A percentile compares a stretch with the other conserved stretches of the same genome.
Evolutionary conservation across 2,888 invertebrate species (phyloP).

Genomic region (Rosalia funebris): DNA sequence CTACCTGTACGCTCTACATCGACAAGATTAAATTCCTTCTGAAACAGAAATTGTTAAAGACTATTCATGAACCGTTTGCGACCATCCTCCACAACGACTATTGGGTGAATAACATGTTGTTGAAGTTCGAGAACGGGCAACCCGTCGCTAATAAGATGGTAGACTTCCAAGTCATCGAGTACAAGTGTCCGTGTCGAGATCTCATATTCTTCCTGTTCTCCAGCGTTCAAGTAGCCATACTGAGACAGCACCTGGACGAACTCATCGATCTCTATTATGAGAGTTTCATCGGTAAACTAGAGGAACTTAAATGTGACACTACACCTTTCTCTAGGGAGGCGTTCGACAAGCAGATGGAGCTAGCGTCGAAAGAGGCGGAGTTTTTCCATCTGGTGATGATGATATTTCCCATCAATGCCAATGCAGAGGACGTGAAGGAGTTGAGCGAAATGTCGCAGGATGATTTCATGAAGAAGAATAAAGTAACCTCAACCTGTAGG

Average conservation of each 20-base stretch:
- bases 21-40: not conserved
- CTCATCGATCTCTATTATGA: slow-evolving; percentile 34
- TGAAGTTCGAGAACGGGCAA: slow-evolving; percentile 29
- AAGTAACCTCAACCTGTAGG: not conserved
- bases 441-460: not conserved
- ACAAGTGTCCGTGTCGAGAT: slow-evolving; percentile 46
- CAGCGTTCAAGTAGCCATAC: slow-evolving; percentile 39
- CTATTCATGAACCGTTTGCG: slow-evolving; percentile 62
- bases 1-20: not conserved
- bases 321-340: not conserved
- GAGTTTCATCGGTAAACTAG: slow-evolving; percentile 21
- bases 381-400: not conserved
- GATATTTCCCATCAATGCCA: not conserved
- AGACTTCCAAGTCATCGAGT: slow-evolving; percentile 49
- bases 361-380: not conserved
- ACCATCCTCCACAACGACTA: slow-evolving; percentile 68
- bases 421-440: not conserved
- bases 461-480: not conserved
- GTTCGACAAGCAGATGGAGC: not conserved
- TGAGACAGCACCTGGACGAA: slow-evolving; percentile 28
- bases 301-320: not conserved
- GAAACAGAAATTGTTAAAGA: slow-evolving; percentile 20
- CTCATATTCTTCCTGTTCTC: slow-evolving; percentile 50
- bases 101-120: slow-evolving; percentile 68
- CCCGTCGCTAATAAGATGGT: slow-evolving; percentile 44